Evolutionary conservation across 2,888 invertebrate species (phyloP), one percentile per base, ranked within the genome.

Genomic region (Campopleginae sp.): DNA sequence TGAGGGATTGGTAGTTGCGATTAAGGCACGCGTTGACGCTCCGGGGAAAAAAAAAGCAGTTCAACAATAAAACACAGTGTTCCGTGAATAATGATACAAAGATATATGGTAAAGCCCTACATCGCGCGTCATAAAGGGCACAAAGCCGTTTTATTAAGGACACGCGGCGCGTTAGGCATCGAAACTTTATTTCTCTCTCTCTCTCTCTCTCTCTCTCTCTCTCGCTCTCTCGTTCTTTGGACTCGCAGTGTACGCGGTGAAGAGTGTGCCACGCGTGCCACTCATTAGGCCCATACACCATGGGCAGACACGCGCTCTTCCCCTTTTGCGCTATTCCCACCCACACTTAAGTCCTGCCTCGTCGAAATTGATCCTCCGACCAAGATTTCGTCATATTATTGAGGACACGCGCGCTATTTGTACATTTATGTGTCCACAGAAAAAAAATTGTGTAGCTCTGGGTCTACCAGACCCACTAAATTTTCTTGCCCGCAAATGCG

Each of bases 11-110:
- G 76, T 66, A 58, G 76, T 70, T 58, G 79, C 81, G 77, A 54
- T 80, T 77, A 76, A 80, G 85, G 81, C 85, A 83, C 86, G 82
- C 82, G 85, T 72, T 54, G 27, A 61, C n/a, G 61, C 66, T 48
- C 76, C 48, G 76, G 82, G 86, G 58, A 12, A 58, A 61, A 58
- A 81, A 74, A 65, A 65, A 81, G 71, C 51, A 51, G 48, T 76
- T 77, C 85, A 84, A 91, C 91, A 91, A 93, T 93, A 93, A 93
- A 93, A 93, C 92, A 92, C 93, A 93, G 92, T 89, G 90, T 92
- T 89, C 92, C 93, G 93, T 93, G 93, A 93, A 93, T 93, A 93
- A 93, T 93, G 92, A 92, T 91, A 66, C 27, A 92, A 27, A 46
- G 23, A 92, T 91, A 89, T 88, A 89, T 91, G 89, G 68, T 48